A percentile compares a stretch with the other conserved stretches of the same genome.
phyloP scores from a whole-genome alignment of 2,113 vertebrate genomes.

The Micromys minutus region DNA sequence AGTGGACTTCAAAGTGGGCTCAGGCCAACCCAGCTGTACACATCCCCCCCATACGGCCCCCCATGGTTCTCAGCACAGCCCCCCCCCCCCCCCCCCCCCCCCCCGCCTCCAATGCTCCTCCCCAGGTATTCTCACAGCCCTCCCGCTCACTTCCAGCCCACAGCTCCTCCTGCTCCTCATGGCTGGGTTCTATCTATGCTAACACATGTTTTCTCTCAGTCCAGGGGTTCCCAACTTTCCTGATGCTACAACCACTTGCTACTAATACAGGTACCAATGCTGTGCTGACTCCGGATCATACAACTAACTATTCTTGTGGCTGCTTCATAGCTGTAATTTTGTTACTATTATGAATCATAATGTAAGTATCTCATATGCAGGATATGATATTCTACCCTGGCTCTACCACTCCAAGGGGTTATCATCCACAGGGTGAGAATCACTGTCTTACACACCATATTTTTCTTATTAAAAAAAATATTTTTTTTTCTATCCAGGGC shows the following conservation, averaged over 20 bases:
- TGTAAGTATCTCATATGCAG: neutral
- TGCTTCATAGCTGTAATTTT: neutral
- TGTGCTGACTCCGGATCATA: neutral
- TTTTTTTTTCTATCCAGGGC: neutral
- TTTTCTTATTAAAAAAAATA: neutral
- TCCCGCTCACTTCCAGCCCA: too few relatives aligned
- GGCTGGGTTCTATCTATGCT: neutral
- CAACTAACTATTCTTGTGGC: neutral
- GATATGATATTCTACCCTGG: neutral
- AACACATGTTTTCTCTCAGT: neutral
- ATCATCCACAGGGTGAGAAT: neutral
- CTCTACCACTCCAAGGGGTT: neutral
- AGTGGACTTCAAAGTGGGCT: neutral
- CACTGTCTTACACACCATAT: neutral
- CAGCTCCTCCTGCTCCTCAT: neutral
- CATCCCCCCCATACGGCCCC: neutral
- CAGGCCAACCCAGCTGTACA: neutral
- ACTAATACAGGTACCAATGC: neutral
- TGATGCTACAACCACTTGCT: neutral
- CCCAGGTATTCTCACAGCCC: fast-evolving
- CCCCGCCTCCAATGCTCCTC: fast-evolving
- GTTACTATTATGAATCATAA: neutral
- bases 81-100: too few relatives aligned
- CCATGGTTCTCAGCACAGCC: neutral
- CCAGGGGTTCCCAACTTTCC: neutral